Conservation (phyloP, 2,888 invertebrate species). For the Malachius bipustulatus region DNA sequence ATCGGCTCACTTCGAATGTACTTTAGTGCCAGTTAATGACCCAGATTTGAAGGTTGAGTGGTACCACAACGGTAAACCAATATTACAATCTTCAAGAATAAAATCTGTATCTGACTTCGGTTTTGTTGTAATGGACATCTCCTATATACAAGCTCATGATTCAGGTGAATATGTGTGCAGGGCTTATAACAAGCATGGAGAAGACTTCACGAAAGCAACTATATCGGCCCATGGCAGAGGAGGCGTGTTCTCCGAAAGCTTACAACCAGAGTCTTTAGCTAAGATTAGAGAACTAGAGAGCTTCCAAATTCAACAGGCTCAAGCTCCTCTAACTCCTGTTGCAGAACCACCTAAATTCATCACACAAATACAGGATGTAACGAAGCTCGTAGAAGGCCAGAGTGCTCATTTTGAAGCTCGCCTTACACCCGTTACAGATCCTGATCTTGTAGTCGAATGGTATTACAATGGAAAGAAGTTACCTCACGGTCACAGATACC, state of each 20-base stretch:
- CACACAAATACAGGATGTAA: slow-evolving; percentile 74
- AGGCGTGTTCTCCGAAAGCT: slow-evolving; percentile 77
- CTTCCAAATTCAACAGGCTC: slow-evolving; percentile 52
- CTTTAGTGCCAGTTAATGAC: slow-evolving; percentile 85
- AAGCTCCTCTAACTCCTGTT: slow-evolving; percentile 51
- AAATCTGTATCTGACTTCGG: slow-evolving; percentile 93
- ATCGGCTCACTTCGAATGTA: slow-evolving; percentile 91
- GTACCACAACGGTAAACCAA: slow-evolving; percentile 87
- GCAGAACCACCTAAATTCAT: slow-evolving; percentile 81
- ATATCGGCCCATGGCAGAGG: slow-evolving; percentile 73
- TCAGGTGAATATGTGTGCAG: slow-evolving; percentile 88
- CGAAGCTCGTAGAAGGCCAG: slow-evolving; percentile 85
- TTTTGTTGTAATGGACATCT: slow-evolving; percentile 86
- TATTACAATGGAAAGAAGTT: slow-evolving; percentile 86
- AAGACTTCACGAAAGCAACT: slow-evolving; percentile 77
- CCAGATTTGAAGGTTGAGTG: slow-evolving; percentile 91
- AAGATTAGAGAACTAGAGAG: slow-evolving; percentile 79
- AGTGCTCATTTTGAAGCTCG: slow-evolving; percentile 90
- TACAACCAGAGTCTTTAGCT: slow-evolving; percentile 84
- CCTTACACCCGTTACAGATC: slow-evolving; percentile 88
- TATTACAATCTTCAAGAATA: slow-evolving; percentile 80
- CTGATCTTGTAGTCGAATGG: slow-evolving; percentile 91
- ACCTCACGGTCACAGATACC: slow-evolving; percentile 89
- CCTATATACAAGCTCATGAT: slow-evolving; percentile 87
- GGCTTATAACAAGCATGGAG: slow-evolving; percentile 83